Evolutionary conservation across 2,888 invertebrate genomes (phyloP), one percentile per base, ranked within the genome.

Genomic region (Acronicta psi): DNA sequence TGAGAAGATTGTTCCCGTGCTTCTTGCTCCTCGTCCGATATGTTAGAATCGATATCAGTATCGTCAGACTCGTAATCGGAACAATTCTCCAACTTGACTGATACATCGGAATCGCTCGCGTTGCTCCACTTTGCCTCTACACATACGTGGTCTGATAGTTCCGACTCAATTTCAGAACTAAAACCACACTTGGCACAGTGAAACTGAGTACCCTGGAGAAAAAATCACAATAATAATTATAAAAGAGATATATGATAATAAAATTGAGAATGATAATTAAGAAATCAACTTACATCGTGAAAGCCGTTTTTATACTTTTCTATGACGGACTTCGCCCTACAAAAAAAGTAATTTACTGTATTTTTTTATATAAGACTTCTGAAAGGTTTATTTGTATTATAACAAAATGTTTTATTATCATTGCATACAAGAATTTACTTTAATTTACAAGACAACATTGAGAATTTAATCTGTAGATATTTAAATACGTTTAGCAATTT

Each of bases 291-390:
- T 75, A 89, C 87, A 55, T 81, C 68, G 5, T 55, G 20, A 9
- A 36, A 58, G 23, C 64, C 59, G 23, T 44, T 69, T 10, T 73
- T 80, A 59, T 87, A 87, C 17, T 87, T 86, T 73, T 85, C 85
- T 50, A 93, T 88, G 0, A 90, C 90, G 51, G 69, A 79, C 56
- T 79, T 84, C 0, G 93, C 93, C 70, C 93, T 93, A 85, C 61
- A 91, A 90, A 46, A 25, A 57, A 78, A 76, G 52, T 47, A 64
- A 53, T 29, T 11, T n/a, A n/a, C n/a, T n/a, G n/a, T n/a, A n/a
- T n/a, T n/a, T n/a, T n/a, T n/a, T n/a, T n/a, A n/a, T n/a, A n/a
- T n/a, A n/a, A n/a, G n/a, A n/a, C n/a, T n/a, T n/a, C n/a, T n/a
- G n/a, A n/a, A n/a, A n/a, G n/a, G n/a, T n/a, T n/a, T n/a, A n/a